Evolutionary conservation across 1,140 invertebrate species (phyloP), one percentile per base, ranked within the genome.

Genomic region (Andricus grossulariae): DNA sequence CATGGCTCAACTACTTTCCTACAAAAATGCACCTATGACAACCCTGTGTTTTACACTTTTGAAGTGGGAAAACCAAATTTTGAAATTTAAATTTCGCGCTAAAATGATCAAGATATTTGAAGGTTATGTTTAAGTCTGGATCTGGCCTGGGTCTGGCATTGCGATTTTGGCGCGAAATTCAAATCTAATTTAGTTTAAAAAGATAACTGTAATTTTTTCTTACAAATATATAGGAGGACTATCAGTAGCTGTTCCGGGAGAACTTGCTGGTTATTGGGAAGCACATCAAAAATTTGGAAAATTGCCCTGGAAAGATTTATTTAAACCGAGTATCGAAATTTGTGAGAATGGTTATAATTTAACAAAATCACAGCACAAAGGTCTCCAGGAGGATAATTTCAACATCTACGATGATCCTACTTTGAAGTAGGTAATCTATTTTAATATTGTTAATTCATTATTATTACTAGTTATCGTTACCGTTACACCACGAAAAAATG

Each of bases 211-310:
- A 75, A 83, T 66, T 76, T 72, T 50, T 54, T 77, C 12, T 52
- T 6, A 32, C 71, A 71, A 76, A 81, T 70, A 51, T 75, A 72
- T 81, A 93, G 97, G 97, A 77, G 93, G 94, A 2, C 86, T 97
- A 16, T 92, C 97, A 3, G 94, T 98, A 25, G 97, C 93, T 0
- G 96, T 99, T 13, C 98, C 98, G 8, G 98, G 98, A 2, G 98
- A 99, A 90, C 85, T 99, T 1, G 94, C 94, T 77, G 98, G 98
- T 3, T 97, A 97, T 85, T 96, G 96, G 94, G 93, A 94, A 76
- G 96, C 97, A 0, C 95, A 98, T 87, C 90, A 95, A 83, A 93
- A 92, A 73, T 98, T 96, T 91, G 97, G 97, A 3, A 94, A 93
- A 82, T 89, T 99, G 0, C 93, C 95, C 0, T 99, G 98, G 98